Base-by-base conservation (phyloP, 2,888 invertebrate species). In the Lithosia quadra region DNA sequence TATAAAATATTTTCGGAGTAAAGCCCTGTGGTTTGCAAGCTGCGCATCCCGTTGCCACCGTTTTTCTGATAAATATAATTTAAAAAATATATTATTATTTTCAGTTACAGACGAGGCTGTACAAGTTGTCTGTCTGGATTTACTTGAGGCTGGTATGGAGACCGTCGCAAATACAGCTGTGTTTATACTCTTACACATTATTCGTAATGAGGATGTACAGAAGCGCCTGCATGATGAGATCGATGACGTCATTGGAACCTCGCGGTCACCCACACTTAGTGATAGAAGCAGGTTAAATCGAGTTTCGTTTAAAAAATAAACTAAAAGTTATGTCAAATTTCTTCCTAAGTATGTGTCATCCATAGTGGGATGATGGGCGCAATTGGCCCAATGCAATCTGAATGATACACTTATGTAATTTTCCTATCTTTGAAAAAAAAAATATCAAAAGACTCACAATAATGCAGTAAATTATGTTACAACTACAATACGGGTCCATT, bases 101-200 rank as follows among this genome's bases (percentile, higher is more conserved):
- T 43, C 58, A 92, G 92, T 91, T 76, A 86, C 91, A 73, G 88
- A 89, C 53, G 90, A 93, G 78, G 92, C 92, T 56, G 87, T 95
- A 7, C 90, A 92, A 85, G 92, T 94, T 0, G 90, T 97, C 1
- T 96, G 97, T 79, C 84, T 96, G 80, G 97, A 97, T 81, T 88
- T 97, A 68, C 95, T 97, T 34, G 95, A 97, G 90, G 97, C 97
- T 9, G 97, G 97, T 1, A 95, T 96, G 63, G 97, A 97, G 87
- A 97, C 97, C 0, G 97, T 97, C 0, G 96, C 96, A 74, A 96
- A 96, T 81, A 96, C 96, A 0, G 89, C 96, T 13, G 95, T 95
- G 0, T 96, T 96, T 81, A 93, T 96, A 67, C 88, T 97, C 1
- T 90, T 97, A 2, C 95, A 96, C 75, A 90, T 97, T 73, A 91